phyloP scores from a whole-genome alignment of 2,797 vertebrate species.

The Pseudochromis fuscus region DNA sequence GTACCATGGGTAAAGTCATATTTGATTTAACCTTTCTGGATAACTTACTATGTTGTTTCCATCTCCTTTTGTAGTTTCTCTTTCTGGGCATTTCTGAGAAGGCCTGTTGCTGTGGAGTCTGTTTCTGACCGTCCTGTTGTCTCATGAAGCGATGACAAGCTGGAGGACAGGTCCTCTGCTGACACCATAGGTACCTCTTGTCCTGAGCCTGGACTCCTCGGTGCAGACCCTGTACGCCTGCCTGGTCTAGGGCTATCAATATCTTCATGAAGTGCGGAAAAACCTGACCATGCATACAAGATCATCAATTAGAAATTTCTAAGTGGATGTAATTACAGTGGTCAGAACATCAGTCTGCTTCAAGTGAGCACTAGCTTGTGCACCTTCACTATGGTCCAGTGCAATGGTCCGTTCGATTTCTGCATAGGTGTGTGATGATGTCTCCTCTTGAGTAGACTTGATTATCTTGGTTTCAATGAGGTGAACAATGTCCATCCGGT shows the following conservation, averaged over 20 bases:
- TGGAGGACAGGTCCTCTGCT: slow-evolving; percentile 92
- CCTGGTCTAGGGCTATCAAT: slow-evolving; percentile 86
- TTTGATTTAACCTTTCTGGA: slow-evolving; percentile 17
- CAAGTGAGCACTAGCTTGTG: neutral
- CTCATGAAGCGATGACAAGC: slow-evolving; percentile 90
- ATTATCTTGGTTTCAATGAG: slow-evolving; percentile 90
- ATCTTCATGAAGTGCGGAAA: slow-evolving; percentile 93
- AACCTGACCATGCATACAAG: slow-evolving; percentile 78
- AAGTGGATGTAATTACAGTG: too few relatives aligned
- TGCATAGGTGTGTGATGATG: slow-evolving; percentile 86
- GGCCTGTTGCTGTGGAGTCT: slow-evolving; percentile 77
- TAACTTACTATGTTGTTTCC: slow-evolving; percentile 83
- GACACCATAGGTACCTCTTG: slow-evolving; percentile 91
- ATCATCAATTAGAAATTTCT: too few relatives aligned
- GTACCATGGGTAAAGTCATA: too few relatives aligned
- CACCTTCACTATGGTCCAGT: slow-evolving; percentile 95
- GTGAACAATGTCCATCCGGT: slow-evolving; percentile 98
- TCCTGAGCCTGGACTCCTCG: slow-evolving; percentile 65
- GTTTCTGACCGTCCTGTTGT: slow-evolving; percentile 81
- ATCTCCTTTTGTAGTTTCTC: slow-evolving; percentile 85
- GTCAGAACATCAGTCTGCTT: neutral
- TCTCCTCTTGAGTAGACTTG: slow-evolving; percentile 84
- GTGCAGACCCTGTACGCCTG: slow-evolving; percentile 64
- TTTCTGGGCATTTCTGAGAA: slow-evolving; percentile 84
- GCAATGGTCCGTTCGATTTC: slow-evolving; percentile 93